Evolutionary conservation across 1,140 invertebrate species (phyloP).

Genomic region (Procambarus clarkii): DNA sequence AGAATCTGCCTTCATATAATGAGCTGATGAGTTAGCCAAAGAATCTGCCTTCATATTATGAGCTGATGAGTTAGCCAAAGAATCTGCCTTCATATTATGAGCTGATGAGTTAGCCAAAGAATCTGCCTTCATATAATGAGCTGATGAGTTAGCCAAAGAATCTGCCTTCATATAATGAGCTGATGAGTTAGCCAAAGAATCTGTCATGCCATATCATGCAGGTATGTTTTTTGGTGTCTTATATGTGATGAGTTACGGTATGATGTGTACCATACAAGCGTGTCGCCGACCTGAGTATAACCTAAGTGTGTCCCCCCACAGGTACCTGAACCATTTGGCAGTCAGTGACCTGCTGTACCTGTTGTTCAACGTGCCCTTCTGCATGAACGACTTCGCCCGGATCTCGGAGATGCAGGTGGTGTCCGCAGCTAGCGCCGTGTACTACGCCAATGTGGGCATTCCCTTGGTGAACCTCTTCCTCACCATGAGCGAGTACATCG

Average conservation of each 20-base stretch:
- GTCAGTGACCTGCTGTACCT: constrained; percentile 74
- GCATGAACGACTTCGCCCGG: constrained; percentile 72
- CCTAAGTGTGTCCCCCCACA: constrained; percentile 59
- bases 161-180: too few relatives aligned
- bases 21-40: too few relatives aligned
- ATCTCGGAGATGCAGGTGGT: constrained; percentile 54
- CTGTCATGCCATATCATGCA: too few relatives aligned
- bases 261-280: not conserved
- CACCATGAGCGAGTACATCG: constrained; percentile 74
- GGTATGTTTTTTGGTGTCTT: too few relatives aligned
- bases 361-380: constrained; percentile 73
- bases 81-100: too few relatives aligned
- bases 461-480: constrained; percentile 74
- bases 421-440: constrained; percentile 72
- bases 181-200: too few relatives aligned
- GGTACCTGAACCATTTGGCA: constrained; percentile 74
- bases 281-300: not conserved
- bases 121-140: too few relatives aligned
- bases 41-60: too few relatives aligned
- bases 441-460: constrained; percentile 74
- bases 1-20: too few relatives aligned
- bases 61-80: too few relatives aligned
- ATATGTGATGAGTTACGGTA: not conserved
- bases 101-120: too few relatives aligned
- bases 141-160: too few relatives aligned